phyloP scores from a whole-genome alignment of 2,797 vertebrate species.

The Diplodus sargus region DNA sequence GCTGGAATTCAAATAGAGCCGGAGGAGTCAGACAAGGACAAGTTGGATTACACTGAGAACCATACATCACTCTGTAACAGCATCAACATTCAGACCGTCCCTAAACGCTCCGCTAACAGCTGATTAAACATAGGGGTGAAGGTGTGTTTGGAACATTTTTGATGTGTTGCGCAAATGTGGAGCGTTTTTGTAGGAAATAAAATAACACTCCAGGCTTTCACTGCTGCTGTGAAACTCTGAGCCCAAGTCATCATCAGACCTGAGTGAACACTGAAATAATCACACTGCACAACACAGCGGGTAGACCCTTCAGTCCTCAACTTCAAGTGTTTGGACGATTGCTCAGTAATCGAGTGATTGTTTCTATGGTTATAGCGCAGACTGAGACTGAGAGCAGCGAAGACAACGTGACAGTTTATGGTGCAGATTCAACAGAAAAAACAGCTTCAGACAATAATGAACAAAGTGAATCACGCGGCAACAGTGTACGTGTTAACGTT shows the following conservation, averaged over 20 bases:
- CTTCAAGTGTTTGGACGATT: background rate
- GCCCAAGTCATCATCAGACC: background rate
- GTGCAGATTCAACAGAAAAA: background rate
- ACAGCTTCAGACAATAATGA: background rate
- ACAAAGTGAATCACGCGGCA: too few relatives aligned
- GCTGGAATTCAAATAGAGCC: conserved; percentile 61
- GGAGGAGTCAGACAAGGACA: conserved; percentile 59
- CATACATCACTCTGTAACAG: conserved; percentile 39
- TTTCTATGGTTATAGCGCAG: background rate
- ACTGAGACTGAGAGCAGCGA: background rate
- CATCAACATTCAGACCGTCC: conserved; percentile 26
- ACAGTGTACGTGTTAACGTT: background rate
- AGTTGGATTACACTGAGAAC: conserved; percentile 41
- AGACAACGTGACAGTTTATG: background rate
- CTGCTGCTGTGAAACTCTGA: conserved; percentile 2
- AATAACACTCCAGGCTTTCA: background rate
- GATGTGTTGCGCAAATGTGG: background rate
- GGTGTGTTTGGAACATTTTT: conserved; percentile 15
- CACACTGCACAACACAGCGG: background rate
- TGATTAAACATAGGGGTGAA: conserved; percentile 47
- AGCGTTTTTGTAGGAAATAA: background rate
- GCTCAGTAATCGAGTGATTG: background rate
- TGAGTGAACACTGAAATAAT: background rate
- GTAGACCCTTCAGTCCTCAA: background rate
- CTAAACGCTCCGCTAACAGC: conserved; percentile 42